phyloP scores from a whole-genome alignment of 2,113 vertebrate species.

The Forbesichthys agassizii region DNA sequence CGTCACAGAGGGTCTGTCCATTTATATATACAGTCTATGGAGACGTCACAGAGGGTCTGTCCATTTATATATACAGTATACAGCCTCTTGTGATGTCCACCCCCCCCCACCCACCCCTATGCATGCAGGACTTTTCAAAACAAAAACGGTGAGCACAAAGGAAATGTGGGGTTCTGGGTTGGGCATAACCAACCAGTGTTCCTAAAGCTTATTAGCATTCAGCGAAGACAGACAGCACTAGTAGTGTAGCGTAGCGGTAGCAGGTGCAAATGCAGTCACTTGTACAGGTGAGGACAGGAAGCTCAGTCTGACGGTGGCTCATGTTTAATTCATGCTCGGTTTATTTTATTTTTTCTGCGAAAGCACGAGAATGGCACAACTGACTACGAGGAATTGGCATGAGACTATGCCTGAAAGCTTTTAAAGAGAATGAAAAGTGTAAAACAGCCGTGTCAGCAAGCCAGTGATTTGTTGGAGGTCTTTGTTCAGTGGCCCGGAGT shows the following conservation, averaged over 20 bases:
- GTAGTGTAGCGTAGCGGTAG: constrained; percentile 22
- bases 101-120: too few species aligned
- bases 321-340: constrained; percentile 74
- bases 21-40: too few species aligned
- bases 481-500: constrained; percentile 65
- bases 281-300: constrained; percentile 63
- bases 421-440: constrained; percentile 58
- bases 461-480: constrained; percentile 39
- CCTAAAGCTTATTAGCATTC: constrained; percentile 46
- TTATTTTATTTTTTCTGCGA: constrained; percentile 65
- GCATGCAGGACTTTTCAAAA: too few species aligned
- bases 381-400: constrained; percentile 12
- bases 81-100: too few species aligned
- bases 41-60: too few species aligned
- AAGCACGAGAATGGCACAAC: constrained; percentile 59
- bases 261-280: constrained; percentile 57
- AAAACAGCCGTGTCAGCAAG: constrained; percentile 64
- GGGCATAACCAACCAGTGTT: too few species aligned
- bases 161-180: too few species aligned
- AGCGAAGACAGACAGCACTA: constrained; percentile 30
- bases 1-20: too few species aligned
- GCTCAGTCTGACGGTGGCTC: constrained; percentile 68
- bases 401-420: constrained; percentile 62
- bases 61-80: too few species aligned
- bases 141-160: too few species aligned